These are phyloP conservation scores for Trissolcus japonicus DNA, from an alignment of 2,888 invertebrate species.

Conservation along the genomic window DNA sequence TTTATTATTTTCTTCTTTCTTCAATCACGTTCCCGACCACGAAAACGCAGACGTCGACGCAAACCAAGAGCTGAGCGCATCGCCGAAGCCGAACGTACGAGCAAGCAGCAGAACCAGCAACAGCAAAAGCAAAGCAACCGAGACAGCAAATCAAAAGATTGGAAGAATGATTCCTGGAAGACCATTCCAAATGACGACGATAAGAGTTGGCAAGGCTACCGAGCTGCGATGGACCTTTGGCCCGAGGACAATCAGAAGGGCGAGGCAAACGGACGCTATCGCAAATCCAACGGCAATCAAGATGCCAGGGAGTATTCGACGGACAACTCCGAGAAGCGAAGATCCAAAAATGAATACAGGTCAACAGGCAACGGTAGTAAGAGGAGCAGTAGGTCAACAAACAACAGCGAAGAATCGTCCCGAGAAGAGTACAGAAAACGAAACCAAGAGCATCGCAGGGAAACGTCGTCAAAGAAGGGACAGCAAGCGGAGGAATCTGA, in stretches of 20 bases:
- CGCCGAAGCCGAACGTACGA: conserved; percentile 67
- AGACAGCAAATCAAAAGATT: conserved; percentile 68
- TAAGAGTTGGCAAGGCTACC: conserved; percentile 75
- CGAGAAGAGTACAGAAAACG: conserved; percentile 51
- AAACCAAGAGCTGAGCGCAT: conserved; percentile 70
- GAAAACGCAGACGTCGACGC: conserved; percentile 72
- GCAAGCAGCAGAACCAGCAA: conserved; percentile 69
- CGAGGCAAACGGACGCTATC: conserved; percentile 59
- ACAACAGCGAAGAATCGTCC: conserved; percentile 47
- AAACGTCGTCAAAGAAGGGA: conserved; percentile 54
- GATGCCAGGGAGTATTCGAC: conserved; percentile 59
- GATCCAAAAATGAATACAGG: conserved; percentile 64
- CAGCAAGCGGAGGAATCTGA: conserved; percentile 66
- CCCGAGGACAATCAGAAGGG: conserved; percentile 68
- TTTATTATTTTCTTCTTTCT: conserved; percentile 67
- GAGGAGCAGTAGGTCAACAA: conserved; percentile 57
- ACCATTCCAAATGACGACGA: conserved; percentile 71
- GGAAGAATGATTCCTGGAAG: conserved; percentile 75
- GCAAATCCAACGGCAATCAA: conserved; percentile 58
- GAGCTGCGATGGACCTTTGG: conserved; percentile 76
- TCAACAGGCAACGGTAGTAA: conserved; percentile 58
- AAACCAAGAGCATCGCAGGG: conserved; percentile 56
- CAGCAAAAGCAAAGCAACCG: conserved; percentile 65
- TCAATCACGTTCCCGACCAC: conserved; percentile 68
- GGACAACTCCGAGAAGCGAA: conserved; percentile 56